Evolutionary conservation across 23 tunicate genomes (phyloP).

Genomic region (Clavelina lepadiformis): DNA sequence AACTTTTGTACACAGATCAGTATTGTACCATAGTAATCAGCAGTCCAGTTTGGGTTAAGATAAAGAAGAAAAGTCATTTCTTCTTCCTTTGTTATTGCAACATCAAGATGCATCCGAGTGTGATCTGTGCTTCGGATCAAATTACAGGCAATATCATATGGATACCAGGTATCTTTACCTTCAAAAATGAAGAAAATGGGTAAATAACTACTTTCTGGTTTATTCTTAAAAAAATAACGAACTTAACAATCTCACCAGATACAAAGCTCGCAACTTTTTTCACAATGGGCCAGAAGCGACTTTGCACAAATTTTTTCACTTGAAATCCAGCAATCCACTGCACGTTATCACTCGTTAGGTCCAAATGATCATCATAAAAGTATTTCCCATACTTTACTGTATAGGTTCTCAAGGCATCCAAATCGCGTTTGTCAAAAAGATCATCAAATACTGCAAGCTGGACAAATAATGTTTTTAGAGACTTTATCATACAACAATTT

Average conservation of each 20-base stretch:
- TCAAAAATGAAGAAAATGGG: not conserved
- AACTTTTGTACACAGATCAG: not conserved
- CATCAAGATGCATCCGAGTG: constrained; percentile 86
- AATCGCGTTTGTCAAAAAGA: constrained; percentile 34
- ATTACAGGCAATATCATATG: constrained; percentile 85
- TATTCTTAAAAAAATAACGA: too few species aligned
- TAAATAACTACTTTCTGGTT: too few species aligned
- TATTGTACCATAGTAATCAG: constrained; percentile 57
- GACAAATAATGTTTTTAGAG: not conserved
- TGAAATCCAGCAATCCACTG: constrained; percentile 93
- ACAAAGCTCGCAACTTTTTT: constrained; percentile 53
- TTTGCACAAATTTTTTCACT: constrained; percentile 61
- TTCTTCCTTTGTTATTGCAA: constrained; percentile 28
- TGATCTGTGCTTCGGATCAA: constrained; percentile 76
- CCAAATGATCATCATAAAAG: constrained; percentile 71
- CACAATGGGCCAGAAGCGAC: constrained; percentile 71
- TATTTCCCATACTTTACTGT: constrained; percentile 73
- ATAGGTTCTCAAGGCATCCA: constrained; percentile 57
- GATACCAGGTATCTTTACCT: constrained; percentile 75
- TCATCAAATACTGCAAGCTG: constrained; percentile 77
- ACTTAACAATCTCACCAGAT: constrained; percentile 30
- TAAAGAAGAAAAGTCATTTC: constrained; percentile 85
- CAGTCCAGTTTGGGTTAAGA: constrained; percentile 93
- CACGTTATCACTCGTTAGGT: constrained; percentile 73
- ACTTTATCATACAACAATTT: too few species aligned